Evolutionary conservation across 2,113 vertebrate species (phyloP).

Genomic region (Pomatorhinus ruficollis): DNA sequence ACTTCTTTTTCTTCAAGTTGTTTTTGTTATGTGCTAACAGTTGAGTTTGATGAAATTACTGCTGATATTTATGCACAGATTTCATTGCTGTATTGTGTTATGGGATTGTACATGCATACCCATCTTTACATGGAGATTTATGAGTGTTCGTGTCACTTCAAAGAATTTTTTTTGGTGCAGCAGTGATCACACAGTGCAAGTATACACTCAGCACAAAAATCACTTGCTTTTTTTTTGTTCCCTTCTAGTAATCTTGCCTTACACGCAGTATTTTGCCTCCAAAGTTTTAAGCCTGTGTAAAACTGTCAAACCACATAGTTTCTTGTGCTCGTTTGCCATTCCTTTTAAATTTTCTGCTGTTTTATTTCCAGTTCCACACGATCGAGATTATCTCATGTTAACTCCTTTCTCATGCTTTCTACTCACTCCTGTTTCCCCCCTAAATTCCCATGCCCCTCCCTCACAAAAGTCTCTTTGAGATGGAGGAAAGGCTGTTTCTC

Average conservation of each 20-base stretch:
- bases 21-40: not conserved
- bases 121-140: not conserved
- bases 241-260: not conserved
- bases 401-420: not conserved
- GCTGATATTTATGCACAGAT: not conserved
- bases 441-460: not conserved
- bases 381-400: not conserved
- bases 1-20: not conserved
- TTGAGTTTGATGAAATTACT: not conserved
- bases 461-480: not conserved
- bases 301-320: not conserved
- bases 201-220: not conserved
- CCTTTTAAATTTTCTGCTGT: not conserved
- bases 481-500: not conserved
- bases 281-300: not conserved
- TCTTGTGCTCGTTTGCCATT: not conserved
- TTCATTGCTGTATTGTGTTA: not conserved
- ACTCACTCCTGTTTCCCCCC: not conserved
- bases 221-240: not conserved
- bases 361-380: not conserved
- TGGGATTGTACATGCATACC: not conserved
- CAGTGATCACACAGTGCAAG: not conserved
- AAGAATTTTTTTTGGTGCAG: not conserved
- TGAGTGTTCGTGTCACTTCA: not conserved
- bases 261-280: not conserved